Evolutionary conservation across 2,888 invertebrate genomes (phyloP), one percentile per base, ranked within the genome.

Genomic region (Myathropa florea): DNA sequence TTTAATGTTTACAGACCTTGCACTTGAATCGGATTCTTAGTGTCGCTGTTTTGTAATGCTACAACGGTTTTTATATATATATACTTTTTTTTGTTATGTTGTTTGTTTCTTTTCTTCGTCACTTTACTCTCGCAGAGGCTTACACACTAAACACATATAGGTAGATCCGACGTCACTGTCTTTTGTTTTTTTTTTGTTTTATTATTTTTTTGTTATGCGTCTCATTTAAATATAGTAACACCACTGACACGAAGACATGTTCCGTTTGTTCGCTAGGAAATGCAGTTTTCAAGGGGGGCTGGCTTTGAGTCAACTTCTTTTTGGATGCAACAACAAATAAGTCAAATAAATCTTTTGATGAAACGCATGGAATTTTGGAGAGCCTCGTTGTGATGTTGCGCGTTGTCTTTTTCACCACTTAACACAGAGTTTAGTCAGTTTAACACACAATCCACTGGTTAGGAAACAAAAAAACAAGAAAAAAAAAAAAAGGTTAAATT

Each of bases 1-100:
- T 80, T 84, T 75, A 76, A 80, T 85, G 85, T 81, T 85, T 85
- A 81, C 86, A 86, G 86, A 86, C 86, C 86, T 86, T 86, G 86
- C 86, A 86, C 86, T 86, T 86, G 86, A 86, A 83, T 86, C 59
- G 70, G 46, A 71, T 82, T 86, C 82, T 82, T 73, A 73, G 64
- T 77, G 76, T 81, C 76, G 72, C 61, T 81, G 64, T 84, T 77
- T 82, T 82, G 68, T 73, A 85, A 82, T 77, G 81, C 85, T 82
- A 82, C 82, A 82, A 82, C 77, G 77, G 78, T 77, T 78, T 85
- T 46, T 46, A 33, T 9, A 33, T 9, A 33, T 33, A 10, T 33
- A 33, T 33, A 33, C 9, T 33, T 33, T 33, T 9, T 7, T 10
- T 33, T 33, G 9, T n/a, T n/a, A n/a, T n/a, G n/a, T n/a, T n/a